These are phyloP conservation scores for Idaea aversata DNA, from an alignment of 2,888 invertebrate genomes.

Conservation along the genomic window DNA sequence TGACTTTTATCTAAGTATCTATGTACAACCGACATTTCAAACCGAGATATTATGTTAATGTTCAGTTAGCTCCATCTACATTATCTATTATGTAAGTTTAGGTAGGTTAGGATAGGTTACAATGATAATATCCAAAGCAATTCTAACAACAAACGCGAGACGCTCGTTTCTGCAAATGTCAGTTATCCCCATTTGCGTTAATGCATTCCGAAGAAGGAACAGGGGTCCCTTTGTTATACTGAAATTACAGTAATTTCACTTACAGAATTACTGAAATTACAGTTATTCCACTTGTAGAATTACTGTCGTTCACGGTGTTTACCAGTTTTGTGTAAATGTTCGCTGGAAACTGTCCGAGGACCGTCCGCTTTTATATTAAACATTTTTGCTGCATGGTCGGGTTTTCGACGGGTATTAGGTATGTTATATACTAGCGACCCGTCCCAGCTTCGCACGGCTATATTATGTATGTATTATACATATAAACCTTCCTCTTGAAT, in stretches of 20 bases:
- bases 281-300: constrained; percentile 8
- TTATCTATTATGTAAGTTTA: constrained; percentile 2
- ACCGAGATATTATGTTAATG: background rate
- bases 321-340: background rate
- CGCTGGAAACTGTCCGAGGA: background rate
- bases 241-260: constrained; percentile 25
- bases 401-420: background rate
- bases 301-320: background rate
- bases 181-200: constrained; percentile 47
- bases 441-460: no score
- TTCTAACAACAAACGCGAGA: constrained; percentile 28
- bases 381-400: background rate
- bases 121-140: constrained; percentile 28
- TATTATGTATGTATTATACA: no score
- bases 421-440: no score
- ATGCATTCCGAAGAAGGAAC: constrained; percentile 44
- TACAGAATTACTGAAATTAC: constrained; percentile 28
- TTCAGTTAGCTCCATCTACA: background rate
- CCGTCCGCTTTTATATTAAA: background rate
- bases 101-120: constrained; percentile 20
- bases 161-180: constrained; percentile 27
- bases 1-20: no score
- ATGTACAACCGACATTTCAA: background rate
- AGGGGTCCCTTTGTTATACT: constrained; percentile 21
- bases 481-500: no score